phyloP scores from a whole-genome alignment of 1,140 invertebrate genomes.

The Atta texana region DNA sequence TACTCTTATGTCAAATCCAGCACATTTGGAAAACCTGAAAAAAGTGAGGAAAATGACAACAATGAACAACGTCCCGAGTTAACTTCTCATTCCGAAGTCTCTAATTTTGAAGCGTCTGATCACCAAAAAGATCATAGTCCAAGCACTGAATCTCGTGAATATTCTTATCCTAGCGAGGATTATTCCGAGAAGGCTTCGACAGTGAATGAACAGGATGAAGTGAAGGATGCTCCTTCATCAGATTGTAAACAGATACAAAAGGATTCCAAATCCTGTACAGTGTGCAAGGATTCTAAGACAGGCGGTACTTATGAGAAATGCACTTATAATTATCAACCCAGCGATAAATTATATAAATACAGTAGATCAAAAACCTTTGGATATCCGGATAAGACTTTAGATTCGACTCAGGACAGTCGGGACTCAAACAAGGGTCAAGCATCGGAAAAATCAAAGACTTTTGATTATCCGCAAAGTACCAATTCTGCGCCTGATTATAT shows the following conservation, averaged over 20 bases:
- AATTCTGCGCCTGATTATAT: constrained; percentile 33
- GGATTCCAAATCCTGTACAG: constrained; percentile 89
- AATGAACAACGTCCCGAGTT: not conserved
- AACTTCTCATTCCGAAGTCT: not conserved
- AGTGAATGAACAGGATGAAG: constrained; percentile 10
- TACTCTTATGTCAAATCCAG: constrained; percentile 88
- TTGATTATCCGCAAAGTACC: constrained; percentile 9
- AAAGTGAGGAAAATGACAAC: constrained; percentile 78
- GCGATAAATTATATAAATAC: constrained; percentile 90
- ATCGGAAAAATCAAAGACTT: not conserved
- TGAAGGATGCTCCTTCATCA: not conserved
- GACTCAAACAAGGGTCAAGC: not conserved
- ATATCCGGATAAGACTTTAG: constrained; percentile 17
- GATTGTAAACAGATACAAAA: constrained; percentile 88
- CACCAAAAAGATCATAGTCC: constrained; percentile 1
- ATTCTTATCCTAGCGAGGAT: constrained; percentile 20
- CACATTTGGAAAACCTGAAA: constrained; percentile 83
- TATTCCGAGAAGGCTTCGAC: not conserved
- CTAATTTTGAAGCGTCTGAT: not conserved
- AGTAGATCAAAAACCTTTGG: constrained; percentile 83
- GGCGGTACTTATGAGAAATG: constrained; percentile 91
- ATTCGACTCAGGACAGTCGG: not conserved
- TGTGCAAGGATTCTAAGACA: constrained; percentile 89
- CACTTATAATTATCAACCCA: constrained; percentile 89
- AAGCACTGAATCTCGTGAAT: not conserved